Evolutionary conservation across 2,113 vertebrate species (phyloP), one percentile per base, ranked within the genome.

Genomic region (Nanorana parkeri): DNA sequence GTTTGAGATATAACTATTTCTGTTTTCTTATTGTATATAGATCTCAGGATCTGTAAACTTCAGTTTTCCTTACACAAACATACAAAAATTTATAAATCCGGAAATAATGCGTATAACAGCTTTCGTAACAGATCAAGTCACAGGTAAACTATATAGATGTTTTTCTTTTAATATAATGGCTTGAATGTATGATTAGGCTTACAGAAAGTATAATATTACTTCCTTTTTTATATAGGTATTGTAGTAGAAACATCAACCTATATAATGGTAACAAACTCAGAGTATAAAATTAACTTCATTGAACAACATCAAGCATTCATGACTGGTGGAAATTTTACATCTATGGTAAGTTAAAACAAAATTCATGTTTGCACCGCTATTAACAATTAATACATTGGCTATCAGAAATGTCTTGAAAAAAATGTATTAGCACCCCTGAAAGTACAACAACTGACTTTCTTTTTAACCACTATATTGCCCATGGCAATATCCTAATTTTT

Each of bases 121-220:
- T 21, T 17, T 79, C 16, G 91, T 93, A 54, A 93, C 90, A 5
- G 92, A 93, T 64, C 1, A 64, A 5, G 77, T 87, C 3, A 92
- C 91, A 85, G 93, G 92, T 94, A 84, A 66, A 47, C 3, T 47
- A 47, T 13, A 47, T 47, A 13, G 6, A 47, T 13, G 2, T 47
- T 2, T 47, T 47, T 47, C 2, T 47, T 36, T 36, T 36, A 36
- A 15, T 13, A 3, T 47, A 13, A 47, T 47, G 41, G 7, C 41
- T 15, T 47, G 3, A 47, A 13, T 13, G 41, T 11, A 47, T 47
- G 41, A 47, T 1, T 47, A 47, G 11, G 41, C 41, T 13, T 47
- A 36, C 3, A 6, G 32, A 36, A 36, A 36, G 3, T 3, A 36
- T 10, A 15, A 47, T 47, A 47, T 10, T 47, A 13, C 8, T 47